Percentiles rank a stretch among this genome's conserved stretches.
Evolutionary conservation across 2,113 vertebrate species (phyloP).

Genomic region (Pongo abelii): DNA sequence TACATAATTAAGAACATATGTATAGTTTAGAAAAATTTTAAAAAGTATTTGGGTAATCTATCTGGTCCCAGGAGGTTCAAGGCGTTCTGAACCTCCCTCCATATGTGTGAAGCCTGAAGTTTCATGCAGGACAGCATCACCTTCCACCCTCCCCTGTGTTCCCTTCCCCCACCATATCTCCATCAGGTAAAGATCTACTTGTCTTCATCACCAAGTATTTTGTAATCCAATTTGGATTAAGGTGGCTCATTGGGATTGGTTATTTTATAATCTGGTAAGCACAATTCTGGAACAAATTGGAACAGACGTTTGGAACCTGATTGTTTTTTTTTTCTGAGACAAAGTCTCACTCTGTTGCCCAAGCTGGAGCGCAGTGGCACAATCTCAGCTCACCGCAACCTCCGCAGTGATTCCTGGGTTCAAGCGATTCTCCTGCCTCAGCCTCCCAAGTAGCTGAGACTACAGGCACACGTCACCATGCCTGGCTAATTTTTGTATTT

Average conservation of each 20-base stretch:
- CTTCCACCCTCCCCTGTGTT: neutral
- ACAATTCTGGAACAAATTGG: neutral
- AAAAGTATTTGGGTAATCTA: neutral
- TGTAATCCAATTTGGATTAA: neutral
- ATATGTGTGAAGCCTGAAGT: neutral
- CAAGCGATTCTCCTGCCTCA: too few species aligned
- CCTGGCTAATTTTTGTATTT: too few species aligned
- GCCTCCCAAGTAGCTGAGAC: too few species aligned
- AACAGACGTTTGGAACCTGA: neutral
- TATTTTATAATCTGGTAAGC: neutral
- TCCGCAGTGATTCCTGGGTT: too few species aligned
- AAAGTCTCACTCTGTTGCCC: too few species aligned
- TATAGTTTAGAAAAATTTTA: neutral
- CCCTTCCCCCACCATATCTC: neutral
- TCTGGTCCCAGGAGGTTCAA: neutral
- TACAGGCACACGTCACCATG: too few species aligned
- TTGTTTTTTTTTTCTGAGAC: neutral
- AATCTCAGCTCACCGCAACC: too few species aligned
- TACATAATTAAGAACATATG: neutral
- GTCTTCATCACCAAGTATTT: neutral
- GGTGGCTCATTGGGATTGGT: neutral
- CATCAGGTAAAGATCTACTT: neutral
- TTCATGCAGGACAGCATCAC: neutral
- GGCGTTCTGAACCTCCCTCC: neutral
- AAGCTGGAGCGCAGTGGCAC: too few species aligned